These are phyloP conservation scores for Aurelia sp. DNA, from an alignment of 30 jellyfish, hydroid and myxozoan genomes.

Conservation along the genomic window DNA sequence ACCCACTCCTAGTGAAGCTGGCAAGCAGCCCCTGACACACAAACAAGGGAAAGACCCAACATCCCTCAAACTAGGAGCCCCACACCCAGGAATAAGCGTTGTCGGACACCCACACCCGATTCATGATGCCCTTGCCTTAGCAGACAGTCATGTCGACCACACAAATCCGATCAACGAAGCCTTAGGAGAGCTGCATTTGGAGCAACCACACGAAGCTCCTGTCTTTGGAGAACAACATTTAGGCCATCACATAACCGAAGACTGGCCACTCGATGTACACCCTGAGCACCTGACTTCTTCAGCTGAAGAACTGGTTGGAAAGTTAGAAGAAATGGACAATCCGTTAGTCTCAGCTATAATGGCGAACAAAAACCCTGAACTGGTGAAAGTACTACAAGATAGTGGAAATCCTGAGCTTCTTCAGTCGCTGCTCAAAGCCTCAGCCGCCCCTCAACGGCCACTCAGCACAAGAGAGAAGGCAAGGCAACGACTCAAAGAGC, in stretches of 20 bases:
- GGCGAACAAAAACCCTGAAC: constrained; percentile 59
- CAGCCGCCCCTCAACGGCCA: constrained; percentile 14
- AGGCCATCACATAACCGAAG: constrained; percentile 35
- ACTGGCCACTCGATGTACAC: constrained; percentile 52
- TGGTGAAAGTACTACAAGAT: constrained; percentile 38
- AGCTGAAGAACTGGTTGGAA: constrained; percentile 41
- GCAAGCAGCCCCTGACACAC: constrained; percentile 29
- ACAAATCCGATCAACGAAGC: background rate
- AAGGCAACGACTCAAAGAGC: constrained; percentile 32
- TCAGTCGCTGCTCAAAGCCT: constrained; percentile 27
- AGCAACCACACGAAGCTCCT: constrained; percentile 4
- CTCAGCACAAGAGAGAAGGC: constrained; percentile 23
- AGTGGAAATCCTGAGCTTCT: constrained; percentile 68
- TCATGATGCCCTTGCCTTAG: background rate
- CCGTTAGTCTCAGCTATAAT: constrained; percentile 47
- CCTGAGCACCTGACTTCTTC: constrained; percentile 43
- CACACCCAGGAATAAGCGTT: constrained; percentile 31
- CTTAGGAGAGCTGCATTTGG: background rate
- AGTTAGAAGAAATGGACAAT: constrained; percentile 36
- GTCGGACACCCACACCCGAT: constrained; percentile 4
- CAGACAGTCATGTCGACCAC: constrained; percentile 2
- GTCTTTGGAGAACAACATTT: background rate
- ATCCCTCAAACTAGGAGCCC: constrained; percentile 19
- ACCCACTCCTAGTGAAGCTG: constrained; percentile 24
- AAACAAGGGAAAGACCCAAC: constrained; percentile 25